A percentile compares a stretch with the other conserved stretches of the same genome.
Conservation (phyloP, 2,797 vertebrate species). For the Todus mexicanus region DNA sequence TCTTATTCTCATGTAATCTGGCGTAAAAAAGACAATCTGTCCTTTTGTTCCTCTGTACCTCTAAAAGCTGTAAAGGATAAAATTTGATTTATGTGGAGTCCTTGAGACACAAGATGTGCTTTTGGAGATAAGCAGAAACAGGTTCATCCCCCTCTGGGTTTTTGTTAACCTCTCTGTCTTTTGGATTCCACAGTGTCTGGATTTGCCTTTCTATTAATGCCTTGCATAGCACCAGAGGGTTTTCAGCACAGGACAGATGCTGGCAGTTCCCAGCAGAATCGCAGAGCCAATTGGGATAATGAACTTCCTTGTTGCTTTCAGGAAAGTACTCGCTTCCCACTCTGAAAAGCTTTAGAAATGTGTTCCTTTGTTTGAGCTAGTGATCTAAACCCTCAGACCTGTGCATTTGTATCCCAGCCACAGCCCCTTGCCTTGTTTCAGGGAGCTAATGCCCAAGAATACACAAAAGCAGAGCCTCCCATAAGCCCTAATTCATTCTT, state of each 20-base stretch:
- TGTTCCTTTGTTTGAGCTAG: slow-evolving; percentile 18
- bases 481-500: not conserved
- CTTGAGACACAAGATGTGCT: slow-evolving; percentile 40
- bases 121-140: slow-evolving; percentile 50
- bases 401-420: not conserved
- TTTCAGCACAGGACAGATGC: not conserved
- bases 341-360: slow-evolving; percentile 17
- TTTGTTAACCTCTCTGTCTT: slow-evolving; percentile 35
- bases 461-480: not conserved
- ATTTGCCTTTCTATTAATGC: not conserved
- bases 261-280: slow-evolving; percentile 2
- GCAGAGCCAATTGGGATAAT: slow-evolving; percentile 4
- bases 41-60: slow-evolving; percentile 27
- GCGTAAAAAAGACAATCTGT: slow-evolving; percentile 31
- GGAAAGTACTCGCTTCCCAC: slow-evolving; percentile 13
- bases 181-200: not conserved
- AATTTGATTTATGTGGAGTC: slow-evolving; percentile 40
- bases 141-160: slow-evolving; percentile 28
- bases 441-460: not conserved
- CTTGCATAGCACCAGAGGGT: not conserved
- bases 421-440: not conserved
- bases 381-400: not conserved
- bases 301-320: slow-evolving; percentile 26
- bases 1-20: slow-evolving; percentile 45
- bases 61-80: slow-evolving; percentile 38